phyloP scores from a whole-genome alignment of 2,797 vertebrate species.

The Acomys russatus region DNA sequence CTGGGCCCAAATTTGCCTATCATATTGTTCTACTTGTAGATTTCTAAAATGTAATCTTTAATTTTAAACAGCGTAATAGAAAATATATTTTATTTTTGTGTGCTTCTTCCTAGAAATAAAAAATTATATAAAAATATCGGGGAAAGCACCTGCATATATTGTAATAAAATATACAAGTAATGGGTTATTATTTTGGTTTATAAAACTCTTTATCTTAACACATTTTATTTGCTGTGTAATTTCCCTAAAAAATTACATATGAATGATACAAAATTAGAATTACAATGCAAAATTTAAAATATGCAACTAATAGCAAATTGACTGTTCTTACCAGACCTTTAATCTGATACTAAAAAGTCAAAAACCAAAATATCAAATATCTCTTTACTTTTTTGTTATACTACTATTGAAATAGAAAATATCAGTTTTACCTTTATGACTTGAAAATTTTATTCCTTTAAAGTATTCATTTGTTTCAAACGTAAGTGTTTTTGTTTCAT shows the following conservation, averaged over 20 bases:
- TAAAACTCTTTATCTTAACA: background rate
- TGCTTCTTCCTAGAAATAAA: background rate
- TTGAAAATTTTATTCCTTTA: background rate
- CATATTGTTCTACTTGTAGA: too few relatives aligned
- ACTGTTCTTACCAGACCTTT: background rate
- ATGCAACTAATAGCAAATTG: background rate
- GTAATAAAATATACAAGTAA: background rate
- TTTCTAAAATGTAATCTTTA: background rate
- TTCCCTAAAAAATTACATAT: background rate
- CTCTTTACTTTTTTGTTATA: background rate
- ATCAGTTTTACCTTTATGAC: background rate
- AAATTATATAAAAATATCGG: background rate
- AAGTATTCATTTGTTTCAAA: background rate
- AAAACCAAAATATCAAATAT: background rate
- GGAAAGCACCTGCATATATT: rapidly evolving
- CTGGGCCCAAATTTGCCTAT: too few relatives aligned
- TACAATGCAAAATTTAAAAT: background rate
- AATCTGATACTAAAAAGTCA: background rate
- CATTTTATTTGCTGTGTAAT: background rate
- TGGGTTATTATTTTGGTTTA: background rate
- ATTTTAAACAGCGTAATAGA: background rate
- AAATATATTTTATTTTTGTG: background rate
- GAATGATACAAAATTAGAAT: background rate
- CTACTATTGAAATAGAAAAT: background rate
- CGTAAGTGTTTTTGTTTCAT: background rate